These are phyloP conservation scores for Lophochroa leadbeateri DNA, from an alignment of 2,113 vertebrate genomes.

Conservation along the genomic window DNA sequence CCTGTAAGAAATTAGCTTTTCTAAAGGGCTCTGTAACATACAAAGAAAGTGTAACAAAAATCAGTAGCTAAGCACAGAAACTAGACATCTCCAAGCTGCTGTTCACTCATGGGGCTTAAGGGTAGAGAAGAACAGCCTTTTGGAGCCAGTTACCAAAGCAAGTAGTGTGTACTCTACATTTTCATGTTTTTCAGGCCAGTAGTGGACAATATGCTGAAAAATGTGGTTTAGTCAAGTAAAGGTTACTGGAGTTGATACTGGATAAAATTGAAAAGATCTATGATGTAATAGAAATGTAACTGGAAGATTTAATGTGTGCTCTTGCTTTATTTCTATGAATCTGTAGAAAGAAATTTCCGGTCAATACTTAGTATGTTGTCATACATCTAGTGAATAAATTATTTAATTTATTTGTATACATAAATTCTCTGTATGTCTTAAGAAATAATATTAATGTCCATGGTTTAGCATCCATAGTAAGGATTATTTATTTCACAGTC, in stretches of 20 bases:
- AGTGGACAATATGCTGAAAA: not conserved
- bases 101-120: not conserved
- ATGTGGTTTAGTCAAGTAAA: not conserved
- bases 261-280: not conserved
- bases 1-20: not conserved
- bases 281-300: not conserved
- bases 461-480: not conserved
- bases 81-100: not conserved
- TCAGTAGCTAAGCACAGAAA: not conserved
- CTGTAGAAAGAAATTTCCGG: not conserved
- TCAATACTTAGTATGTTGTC: not conserved
- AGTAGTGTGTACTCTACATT: fast-evolving
- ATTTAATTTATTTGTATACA: not conserved
- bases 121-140: not conserved
- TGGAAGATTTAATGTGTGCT: not conserved
- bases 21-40: not conserved
- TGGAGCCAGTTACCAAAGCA: not conserved
- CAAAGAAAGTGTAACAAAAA: not conserved
- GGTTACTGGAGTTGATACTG: not conserved
- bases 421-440: not conserved
- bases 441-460: not conserved
- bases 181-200: not conserved
- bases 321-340: not conserved
- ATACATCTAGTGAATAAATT: not conserved
- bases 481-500: not conserved